Evolutionary conservation across 2,797 vertebrate species (phyloP), one percentile per base, ranked within the genome.

Genomic region (Melopsittacus undulatus): DNA sequence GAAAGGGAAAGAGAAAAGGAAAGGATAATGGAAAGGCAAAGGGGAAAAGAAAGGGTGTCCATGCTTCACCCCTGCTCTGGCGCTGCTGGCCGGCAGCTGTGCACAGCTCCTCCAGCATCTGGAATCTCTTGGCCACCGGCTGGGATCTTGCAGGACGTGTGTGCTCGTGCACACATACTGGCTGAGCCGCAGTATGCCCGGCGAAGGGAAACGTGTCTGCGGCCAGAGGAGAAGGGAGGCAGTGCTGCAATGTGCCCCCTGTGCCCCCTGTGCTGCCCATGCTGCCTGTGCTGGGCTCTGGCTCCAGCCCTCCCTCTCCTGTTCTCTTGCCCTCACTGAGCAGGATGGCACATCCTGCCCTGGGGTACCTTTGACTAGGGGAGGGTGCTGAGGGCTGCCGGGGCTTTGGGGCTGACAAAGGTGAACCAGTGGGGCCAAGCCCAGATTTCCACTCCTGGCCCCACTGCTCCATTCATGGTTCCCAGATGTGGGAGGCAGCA

Each of bases 41-140:
- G 10, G 45, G 61, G 87, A n/a, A 69, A 79, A 43, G 85, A 46
- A 67, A 92, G 63, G 49, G 19, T 83, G 90, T 91, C 38, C 45
- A 26, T 23, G 43, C 24, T 90, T 92, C 93, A 70, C 91, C 93
- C 61, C 21, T 52, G 14, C 38, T 86, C 66, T 77, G 79, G 62
- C 2, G n/a, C 78, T 95, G 81, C 95, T 94, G 95, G 95, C 94
- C 70, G 1, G 86, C 94, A 96, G 92, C 91, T 97, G 92, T 87
- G 83, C 68, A 59, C 82, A 52, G 80, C 84, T 96, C 85, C 88
- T 94, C 89, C 94, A 94, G 81, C 96, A 96, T 96, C 96, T 97
- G 96, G 92, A 97, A 62, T 21, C n/a, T 86, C 89, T 94, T 96
- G 96, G 94, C 91, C 91, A 89, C 21, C 18, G 54, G 83, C 87